Conservation (phyloP, 2,113 vertebrate genomes). For the Gymnogyps californianus region DNA sequence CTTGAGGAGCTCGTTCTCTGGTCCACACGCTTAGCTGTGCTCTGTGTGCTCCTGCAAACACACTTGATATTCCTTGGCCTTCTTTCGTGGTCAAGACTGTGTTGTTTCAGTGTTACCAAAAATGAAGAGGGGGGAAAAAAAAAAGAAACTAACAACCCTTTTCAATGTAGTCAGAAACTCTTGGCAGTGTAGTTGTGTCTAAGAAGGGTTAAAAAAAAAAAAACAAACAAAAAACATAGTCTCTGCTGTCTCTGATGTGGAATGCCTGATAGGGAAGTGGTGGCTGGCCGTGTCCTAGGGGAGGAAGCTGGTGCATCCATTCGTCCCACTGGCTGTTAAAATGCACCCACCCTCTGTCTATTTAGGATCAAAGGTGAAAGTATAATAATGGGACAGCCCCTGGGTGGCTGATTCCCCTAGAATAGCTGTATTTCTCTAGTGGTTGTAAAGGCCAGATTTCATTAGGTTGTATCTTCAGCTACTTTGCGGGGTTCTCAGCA, state of each 20-base stretch:
- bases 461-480: background rate
- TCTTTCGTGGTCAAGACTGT: background rate
- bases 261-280: background rate
- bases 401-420: background rate
- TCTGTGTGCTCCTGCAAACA: background rate
- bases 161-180: background rate
- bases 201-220: background rate
- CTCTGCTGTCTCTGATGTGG: background rate
- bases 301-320: background rate
- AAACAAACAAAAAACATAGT: background rate
- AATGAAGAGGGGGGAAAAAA: too few species aligned
- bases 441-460: background rate
- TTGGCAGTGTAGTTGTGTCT: background rate
- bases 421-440: background rate
- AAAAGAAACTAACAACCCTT: background rate
- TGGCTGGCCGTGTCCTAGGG: background rate
- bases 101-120: background rate
- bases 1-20: background rate
- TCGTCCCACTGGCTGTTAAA: background rate
- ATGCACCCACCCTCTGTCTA: background rate
- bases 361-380: background rate
- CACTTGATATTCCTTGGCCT: background rate
- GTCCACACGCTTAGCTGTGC: background rate
- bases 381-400: background rate
- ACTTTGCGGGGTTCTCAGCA: fast-evolving